Conservation (phyloP, 2,113 vertebrate genomes). For the Stegastes partitus region DNA sequence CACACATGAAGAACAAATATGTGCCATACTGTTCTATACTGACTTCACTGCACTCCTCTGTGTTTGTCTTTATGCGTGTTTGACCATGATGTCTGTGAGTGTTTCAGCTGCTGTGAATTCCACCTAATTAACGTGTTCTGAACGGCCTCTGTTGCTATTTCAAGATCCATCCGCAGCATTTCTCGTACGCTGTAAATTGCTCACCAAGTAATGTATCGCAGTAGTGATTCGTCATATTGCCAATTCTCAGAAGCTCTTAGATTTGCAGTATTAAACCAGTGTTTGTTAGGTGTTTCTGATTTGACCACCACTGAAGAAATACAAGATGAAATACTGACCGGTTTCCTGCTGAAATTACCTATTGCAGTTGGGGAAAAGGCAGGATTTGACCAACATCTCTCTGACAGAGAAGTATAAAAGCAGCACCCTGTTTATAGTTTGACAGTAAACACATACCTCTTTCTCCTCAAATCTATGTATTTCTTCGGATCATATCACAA, state of each 20-base stretch:
- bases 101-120: slow-evolving; percentile 39
- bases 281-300: slow-evolving; percentile 3
- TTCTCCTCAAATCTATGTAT: no score
- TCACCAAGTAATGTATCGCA: slow-evolving; percentile 58
- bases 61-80: slow-evolving; percentile 23
- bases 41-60: background rate
- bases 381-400: no score
- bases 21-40: slow-evolving; percentile 11
- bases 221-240: slow-evolving; percentile 58
- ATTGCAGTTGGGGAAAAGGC: no score
- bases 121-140: slow-evolving; percentile 25
- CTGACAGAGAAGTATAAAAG: no score
- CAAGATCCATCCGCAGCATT: slow-evolving; percentile 28
- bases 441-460: no score
- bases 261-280: slow-evolving; percentile 29
- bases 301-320: no score
- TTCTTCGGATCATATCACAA: no score
- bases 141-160: slow-evolving; percentile 50
- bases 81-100: slow-evolving; percentile 4
- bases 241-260: slow-evolving; percentile 37
- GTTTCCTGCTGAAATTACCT: no score
- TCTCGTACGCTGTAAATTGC: slow-evolving; percentile 57
- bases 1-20: slow-evolving; percentile 17
- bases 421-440: no score
- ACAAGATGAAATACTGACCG: no score